phyloP scores from a whole-genome alignment of 1,140 invertebrate species.

The Belonocnema kinseyi region DNA sequence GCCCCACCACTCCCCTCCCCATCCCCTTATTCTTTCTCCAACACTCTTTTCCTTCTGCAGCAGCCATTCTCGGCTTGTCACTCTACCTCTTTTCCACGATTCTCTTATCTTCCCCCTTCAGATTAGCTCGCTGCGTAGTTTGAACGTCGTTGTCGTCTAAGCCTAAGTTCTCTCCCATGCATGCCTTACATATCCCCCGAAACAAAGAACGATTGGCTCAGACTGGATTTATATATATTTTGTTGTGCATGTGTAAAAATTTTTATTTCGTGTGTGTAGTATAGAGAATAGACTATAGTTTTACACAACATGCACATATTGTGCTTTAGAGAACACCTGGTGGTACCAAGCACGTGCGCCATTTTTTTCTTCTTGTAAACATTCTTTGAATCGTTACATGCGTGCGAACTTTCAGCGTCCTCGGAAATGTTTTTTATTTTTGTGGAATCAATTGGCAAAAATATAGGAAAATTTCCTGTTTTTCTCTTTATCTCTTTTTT shows the following conservation, averaged over 20 bases:
- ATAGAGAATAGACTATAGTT: no score
- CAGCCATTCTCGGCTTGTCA: constrained; percentile 5
- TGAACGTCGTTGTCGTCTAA: constrained; percentile 14
- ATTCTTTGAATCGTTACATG: constrained; percentile 1
- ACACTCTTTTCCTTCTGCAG: constrained; percentile 2
- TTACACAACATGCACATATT: no score
- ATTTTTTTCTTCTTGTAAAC: neutral
- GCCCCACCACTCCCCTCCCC: neutral
- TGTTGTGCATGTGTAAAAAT: no score
- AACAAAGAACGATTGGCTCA: neutral
- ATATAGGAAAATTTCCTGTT: no score
- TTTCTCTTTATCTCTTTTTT: no score
- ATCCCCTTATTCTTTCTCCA: neutral
- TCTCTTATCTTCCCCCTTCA: constrained; percentile 21
- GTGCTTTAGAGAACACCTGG: neutral
- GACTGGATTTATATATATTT: neutral
- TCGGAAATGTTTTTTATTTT: neutral
- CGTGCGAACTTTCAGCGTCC: neutral
- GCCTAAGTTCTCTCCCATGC: neutral
- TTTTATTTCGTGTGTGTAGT: no score
- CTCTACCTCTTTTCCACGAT: constrained; percentile 1
- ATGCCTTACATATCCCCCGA: neutral
- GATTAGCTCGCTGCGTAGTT: constrained; percentile 26
- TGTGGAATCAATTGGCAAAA: neutral
- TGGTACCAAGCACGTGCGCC: neutral